Conservation (phyloP, 2,888 invertebrate genomes). For the Caenorhabditis sp. region DNA sequence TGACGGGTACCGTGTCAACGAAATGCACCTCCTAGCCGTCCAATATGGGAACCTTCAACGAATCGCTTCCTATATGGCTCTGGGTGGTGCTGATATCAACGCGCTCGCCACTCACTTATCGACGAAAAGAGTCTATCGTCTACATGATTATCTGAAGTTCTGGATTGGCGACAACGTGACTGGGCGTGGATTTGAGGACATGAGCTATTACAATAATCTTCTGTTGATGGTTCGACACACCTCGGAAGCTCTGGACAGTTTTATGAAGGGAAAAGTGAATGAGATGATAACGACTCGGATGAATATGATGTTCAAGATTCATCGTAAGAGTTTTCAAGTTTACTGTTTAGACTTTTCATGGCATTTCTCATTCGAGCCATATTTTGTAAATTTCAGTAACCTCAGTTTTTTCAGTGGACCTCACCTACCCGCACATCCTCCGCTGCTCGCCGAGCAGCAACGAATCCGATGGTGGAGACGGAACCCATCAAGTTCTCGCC, state of each 20-base stretch:
- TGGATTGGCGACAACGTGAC: slow-evolving; percentile 32
- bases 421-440: slow-evolving; percentile 47
- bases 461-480: slow-evolving; percentile 24
- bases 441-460: slow-evolving; percentile 41
- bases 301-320: slow-evolving; percentile 16
- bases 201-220: slow-evolving; percentile 26
- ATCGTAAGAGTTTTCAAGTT: slow-evolving; percentile 15
- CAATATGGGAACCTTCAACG: slow-evolving; percentile 44
- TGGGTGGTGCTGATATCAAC: slow-evolving; percentile 52
- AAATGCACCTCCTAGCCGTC: slow-evolving; percentile 36
- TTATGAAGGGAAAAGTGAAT: slow-evolving; percentile 6
- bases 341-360: no score
- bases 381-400: background rate
- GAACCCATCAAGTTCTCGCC: slow-evolving; percentile 40
- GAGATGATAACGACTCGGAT: background rate
- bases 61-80: slow-evolving; percentile 27
- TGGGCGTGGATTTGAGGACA: background rate
- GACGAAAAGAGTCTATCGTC: slow-evolving; percentile 16
- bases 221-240: slow-evolving; percentile 22
- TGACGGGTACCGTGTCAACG: slow-evolving; percentile 21
- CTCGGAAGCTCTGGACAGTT: background rate
- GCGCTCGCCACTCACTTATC: slow-evolving; percentile 33
- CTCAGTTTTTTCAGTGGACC: slow-evolving; percentile 9
- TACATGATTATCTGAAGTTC: slow-evolving; percentile 30
- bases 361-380: no score